Evolutionary conservation across 2,888 invertebrate genomes (phyloP).

Genomic region (Drosophila flavopinicola): DNA sequence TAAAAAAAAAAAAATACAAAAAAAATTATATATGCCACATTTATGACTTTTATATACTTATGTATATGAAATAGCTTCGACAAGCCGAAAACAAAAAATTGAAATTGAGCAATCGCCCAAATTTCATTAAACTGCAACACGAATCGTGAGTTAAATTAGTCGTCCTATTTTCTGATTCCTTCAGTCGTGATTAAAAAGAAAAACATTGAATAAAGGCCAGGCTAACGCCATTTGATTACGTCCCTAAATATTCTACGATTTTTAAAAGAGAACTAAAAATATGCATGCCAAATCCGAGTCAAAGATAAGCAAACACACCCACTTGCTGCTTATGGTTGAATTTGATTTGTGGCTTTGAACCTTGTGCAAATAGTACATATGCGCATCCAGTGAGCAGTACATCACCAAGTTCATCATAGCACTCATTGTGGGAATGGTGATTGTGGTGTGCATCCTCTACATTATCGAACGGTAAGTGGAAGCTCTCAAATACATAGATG

Average conservation of each 20-base stretch:
- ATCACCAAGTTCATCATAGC: constrained; percentile 90
- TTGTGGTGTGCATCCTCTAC: constrained; percentile 87
- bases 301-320: constrained; percentile 55
- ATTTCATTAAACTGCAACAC: constrained; percentile 8
- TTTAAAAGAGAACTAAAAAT: constrained; percentile 13
- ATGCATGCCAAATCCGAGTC: constrained; percentile 53
- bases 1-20: constrained; percentile 15
- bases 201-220: constrained; percentile 13
- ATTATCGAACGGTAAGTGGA: constrained; percentile 86
- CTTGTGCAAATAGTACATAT: constrained; percentile 8
- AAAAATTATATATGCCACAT: background rate
- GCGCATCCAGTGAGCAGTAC: constrained; percentile 87
- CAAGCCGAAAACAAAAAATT: constrained; percentile 18
- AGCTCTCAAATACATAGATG: too few species aligned
- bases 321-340: constrained; percentile 47
- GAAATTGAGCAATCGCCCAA: constrained; percentile 10
- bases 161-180: constrained; percentile 6
- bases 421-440: constrained; percentile 87
- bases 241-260: constrained; percentile 41
- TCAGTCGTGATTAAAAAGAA: constrained; percentile 28
- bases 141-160: constrained; percentile 24
- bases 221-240: constrained; percentile 38
- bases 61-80: constrained; percentile 23
- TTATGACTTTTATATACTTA: constrained; percentile 22
- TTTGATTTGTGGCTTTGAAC: constrained; percentile 41